Base-by-base conservation (phyloP, 2,888 invertebrate genomes). In the Drosophila prolongata region DNA sequence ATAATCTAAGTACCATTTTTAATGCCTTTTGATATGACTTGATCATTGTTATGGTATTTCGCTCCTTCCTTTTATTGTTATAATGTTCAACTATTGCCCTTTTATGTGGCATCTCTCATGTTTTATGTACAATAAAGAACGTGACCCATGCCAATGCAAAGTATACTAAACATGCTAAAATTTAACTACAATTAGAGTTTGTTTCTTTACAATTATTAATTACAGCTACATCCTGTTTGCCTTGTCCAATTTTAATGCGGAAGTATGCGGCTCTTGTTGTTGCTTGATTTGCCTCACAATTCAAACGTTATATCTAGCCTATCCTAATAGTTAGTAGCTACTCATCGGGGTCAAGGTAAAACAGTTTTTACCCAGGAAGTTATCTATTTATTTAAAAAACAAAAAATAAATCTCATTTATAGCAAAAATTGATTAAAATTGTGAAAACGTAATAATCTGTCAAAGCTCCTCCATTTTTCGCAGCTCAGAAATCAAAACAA, bases 21-120 rank as follows among this genome's bases (percentile, higher is more conserved):
- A 87, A 86, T 86, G 77, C 83, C 79, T 73, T 83, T 83, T 89
- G 89, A 89, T 89, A 89, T 89, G 89, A 90, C 81, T 89, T 89
- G 81, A 89, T 85, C 83, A 84, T 77, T 74, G 79, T 75, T 68
- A 84, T 81, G 81, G 84, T 78, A 72, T 65, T 58, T 59, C 24
- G 40, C 42, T 53, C 47, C 35, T 11, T 19, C 47, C 40, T 34
- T 16, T 66, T 54, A 40, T 53, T 66, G 35, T 65, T 24, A 49
- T 64, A 47, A 16, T 56, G 55, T 49, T 42, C 42, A 13, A 16
- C 61, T 19, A 35, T 30, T n/a, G n/a, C 27, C 44, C 16, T 14
- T 8, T 14, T 19, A 35, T 13, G 44, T 6, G 13, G 30, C 30
- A 11, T n/a, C 24, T 19, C 16, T 9, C 34, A 16, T 34, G 38